phyloP scores from a whole-genome alignment of 1,140 invertebrate genomes.

The Macrotrachela quadricornifera region DNA sequence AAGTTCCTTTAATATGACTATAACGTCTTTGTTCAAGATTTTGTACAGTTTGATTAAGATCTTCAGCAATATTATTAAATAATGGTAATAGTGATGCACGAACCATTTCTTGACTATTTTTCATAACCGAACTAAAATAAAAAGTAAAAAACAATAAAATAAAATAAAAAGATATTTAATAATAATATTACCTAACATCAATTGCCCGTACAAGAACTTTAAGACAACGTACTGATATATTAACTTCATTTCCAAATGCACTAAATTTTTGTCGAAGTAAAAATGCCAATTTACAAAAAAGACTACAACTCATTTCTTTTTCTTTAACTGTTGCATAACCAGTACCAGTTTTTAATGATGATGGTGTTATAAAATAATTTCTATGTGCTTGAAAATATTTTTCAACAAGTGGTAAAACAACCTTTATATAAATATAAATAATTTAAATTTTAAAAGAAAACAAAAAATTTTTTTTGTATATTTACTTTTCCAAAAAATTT shows the following conservation, averaged over 20 bases:
- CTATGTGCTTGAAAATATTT: slow-evolving; percentile 95
- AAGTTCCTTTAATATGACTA: slow-evolving; percentile 79
- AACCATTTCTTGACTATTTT: slow-evolving; percentile 95
- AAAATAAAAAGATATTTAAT: too few species aligned
- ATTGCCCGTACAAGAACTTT: slow-evolving; percentile 75
- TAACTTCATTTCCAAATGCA: slow-evolving; percentile 85
- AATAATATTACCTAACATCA: slow-evolving; percentile 47
- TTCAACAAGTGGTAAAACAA: slow-evolving; percentile 88
- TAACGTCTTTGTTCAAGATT: slow-evolving; percentile 83
- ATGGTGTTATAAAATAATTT: slow-evolving; percentile 84
- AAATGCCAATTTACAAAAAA: slow-evolving; percentile 88
- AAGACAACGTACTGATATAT: slow-evolving; percentile 76
- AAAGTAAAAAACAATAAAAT: too few species aligned
- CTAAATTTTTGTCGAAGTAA: slow-evolving; percentile 66
- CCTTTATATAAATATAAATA: slow-evolving; percentile 29
- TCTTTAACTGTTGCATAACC: slow-evolving; percentile 89
- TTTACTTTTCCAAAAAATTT: slow-evolving; percentile 83
- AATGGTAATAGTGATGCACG: slow-evolving; percentile 92
- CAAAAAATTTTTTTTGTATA: slow-evolving; percentile 31
- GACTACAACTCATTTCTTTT: slow-evolving; percentile 91
- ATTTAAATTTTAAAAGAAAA: neutral
- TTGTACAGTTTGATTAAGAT: slow-evolving; percentile 74
- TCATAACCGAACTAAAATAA: slow-evolving; percentile 55
- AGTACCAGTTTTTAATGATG: slow-evolving; percentile 39
- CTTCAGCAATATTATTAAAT: slow-evolving; percentile 95